phyloP scores from a whole-genome alignment of 1,140 invertebrate genomes.

The Pemphigus obesinymphae region DNA sequence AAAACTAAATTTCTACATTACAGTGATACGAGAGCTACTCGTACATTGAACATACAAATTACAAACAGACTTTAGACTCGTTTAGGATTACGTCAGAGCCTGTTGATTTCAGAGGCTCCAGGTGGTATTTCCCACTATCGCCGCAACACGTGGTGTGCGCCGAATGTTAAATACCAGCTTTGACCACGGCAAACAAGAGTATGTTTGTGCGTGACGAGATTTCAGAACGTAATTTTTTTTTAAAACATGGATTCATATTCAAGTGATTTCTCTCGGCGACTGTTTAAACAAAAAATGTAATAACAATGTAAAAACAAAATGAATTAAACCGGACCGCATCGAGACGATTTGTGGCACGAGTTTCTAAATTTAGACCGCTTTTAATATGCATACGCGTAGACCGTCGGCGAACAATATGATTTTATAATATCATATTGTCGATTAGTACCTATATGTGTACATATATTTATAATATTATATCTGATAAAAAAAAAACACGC shows the following conservation, averaged over 20 bases:
- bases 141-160: not conserved
- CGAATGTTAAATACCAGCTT: not conserved
- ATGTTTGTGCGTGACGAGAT: not conserved
- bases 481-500: too few relatives aligned
- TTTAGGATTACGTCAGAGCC: not conserved
- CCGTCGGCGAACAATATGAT: not conserved
- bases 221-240: not conserved
- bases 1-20: too few relatives aligned
- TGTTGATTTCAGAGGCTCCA: conserved; percentile 11
- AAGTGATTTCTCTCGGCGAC: too few relatives aligned
- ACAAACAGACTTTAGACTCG: too few relatives aligned
- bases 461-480: not conserved
- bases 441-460: not conserved
- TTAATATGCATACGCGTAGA: not conserved
- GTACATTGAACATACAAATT: too few relatives aligned
- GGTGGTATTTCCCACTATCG: not conserved
- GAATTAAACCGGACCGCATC: not conserved
- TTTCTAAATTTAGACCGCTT: not conserved
- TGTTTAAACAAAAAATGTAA: not conserved
- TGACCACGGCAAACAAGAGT: not conserved
- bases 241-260: too few relatives aligned
- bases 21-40: too few relatives aligned
- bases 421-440: not conserved
- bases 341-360: not conserved
- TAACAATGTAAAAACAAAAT: not conserved